phyloP scores from a whole-genome alignment of 2,113 vertebrate species.

The Thoracochromis brauschi region DNA sequence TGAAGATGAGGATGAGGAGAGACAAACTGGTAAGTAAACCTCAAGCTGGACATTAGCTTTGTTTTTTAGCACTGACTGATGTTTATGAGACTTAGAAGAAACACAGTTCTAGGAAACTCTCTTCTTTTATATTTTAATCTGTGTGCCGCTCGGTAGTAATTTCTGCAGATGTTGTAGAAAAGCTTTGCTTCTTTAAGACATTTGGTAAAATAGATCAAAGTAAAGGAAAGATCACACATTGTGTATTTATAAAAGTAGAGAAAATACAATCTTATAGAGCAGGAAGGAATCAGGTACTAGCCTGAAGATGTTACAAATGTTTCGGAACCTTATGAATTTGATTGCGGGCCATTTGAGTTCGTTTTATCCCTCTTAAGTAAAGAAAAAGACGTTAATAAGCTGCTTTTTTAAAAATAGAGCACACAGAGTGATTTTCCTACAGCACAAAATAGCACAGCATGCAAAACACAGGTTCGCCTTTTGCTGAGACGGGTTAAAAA shows the following conservation, averaged over 20 bases:
- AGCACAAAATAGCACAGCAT: neutral
- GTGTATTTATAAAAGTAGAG: neutral
- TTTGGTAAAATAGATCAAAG: neutral
- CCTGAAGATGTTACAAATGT: neutral
- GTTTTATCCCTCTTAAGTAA: neutral
- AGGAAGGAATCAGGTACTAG: neutral
- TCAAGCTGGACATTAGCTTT: neutral
- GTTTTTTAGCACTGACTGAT: neutral
- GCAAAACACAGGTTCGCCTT: neutral
- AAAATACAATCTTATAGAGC: neutral
- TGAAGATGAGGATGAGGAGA: slow-evolving; percentile 36
- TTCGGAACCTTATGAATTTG: neutral
- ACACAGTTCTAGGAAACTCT: neutral
- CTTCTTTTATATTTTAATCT: neutral
- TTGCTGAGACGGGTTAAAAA: neutral
- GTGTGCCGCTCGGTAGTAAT: neutral
- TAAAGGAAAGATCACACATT: neutral
- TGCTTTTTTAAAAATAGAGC: neutral
- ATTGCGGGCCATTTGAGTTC: neutral
- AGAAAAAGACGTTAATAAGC: neutral
- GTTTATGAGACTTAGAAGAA: neutral
- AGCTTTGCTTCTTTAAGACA: neutral
- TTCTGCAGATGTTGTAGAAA: neutral
- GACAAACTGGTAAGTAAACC: slow-evolving; percentile 43
- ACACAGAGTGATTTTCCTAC: neutral